Evolutionary conservation across 2,888 invertebrate genomes (phyloP), one percentile per base, ranked within the genome.

Genomic region (Pemphredon lugubris): DNA sequence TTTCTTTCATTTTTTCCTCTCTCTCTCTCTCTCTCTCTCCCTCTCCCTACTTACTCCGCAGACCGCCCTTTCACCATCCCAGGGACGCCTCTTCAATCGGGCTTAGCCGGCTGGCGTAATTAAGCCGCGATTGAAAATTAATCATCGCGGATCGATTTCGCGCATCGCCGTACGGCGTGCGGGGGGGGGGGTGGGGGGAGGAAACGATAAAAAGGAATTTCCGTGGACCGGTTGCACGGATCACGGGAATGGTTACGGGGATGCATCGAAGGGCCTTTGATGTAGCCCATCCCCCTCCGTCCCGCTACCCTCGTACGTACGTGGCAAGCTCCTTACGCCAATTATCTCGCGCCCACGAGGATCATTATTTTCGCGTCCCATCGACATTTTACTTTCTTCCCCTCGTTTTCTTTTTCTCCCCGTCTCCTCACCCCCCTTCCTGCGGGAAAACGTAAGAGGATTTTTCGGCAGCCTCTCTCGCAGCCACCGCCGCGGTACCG

Each of bases 121-220:
- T 86, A 85, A 87, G 81, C 83, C 81, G 75, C 83, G 82, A 86
- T 86, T 86, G 85, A 85, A 85, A 87, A 86, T 86, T 86, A 86
- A 87, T 86, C 84, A 85, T 86, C 83, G 81, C 81, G 79, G 68
- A 84, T 79, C 82, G 80, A 81, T 77, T 79, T 76, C 77, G 70
- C 64, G 59, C 63, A 69, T 73, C 70, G 67, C 37, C 42, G 55
- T 69, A 32, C 45, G 44, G 63, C 57, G 67, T 44, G 50, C n/a
- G n/a, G n/a, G n/a, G n/a, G n/a, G n/a, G n/a, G n/a, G n/a, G n/a
- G n/a, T n/a, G n/a, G n/a, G n/a, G 26, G 53, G 59, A 58, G 18
- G 51, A 54, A 59, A 44, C 57, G 58, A 54, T 57, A 75, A 75
- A 73, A 70, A 67, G 64, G 20, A 64, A 53, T 16, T 32, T 18